Evolutionary conservation across 2,113 vertebrate genomes (phyloP).

Genomic region (Halichoerus grypus): DNA sequence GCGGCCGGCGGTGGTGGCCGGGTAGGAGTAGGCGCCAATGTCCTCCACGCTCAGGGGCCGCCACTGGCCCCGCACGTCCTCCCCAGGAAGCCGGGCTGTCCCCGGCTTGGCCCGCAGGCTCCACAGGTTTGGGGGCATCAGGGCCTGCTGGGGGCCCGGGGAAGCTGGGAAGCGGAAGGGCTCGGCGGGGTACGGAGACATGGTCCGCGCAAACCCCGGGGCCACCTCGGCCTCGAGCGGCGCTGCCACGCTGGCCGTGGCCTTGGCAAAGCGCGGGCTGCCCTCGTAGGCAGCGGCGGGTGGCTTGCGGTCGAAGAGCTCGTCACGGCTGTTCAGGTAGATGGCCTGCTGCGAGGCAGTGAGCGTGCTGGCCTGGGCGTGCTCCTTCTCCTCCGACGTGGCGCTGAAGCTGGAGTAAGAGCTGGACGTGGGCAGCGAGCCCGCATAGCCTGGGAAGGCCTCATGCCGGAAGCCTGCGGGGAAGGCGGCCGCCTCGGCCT

Average conservation of each 20-base stretch:
- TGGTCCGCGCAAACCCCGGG: slow-evolving; percentile 89
- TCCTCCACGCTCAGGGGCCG: slow-evolving; percentile 95
- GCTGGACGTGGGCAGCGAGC: slow-evolving; percentile 93
- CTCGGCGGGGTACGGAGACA: slow-evolving; percentile 92
- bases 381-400: slow-evolving; percentile 94
- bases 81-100: slow-evolving; percentile 88
- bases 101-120: slow-evolving; percentile 91
- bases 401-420: slow-evolving; percentile 97
- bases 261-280: slow-evolving; percentile 89
- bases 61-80: slow-evolving; percentile 91
- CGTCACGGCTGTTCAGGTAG: slow-evolving; percentile 92
- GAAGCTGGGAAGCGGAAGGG: slow-evolving; percentile 92
- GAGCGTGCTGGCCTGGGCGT: slow-evolving; percentile 90
- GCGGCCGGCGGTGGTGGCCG: slow-evolving; percentile 85
- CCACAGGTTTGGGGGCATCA: slow-evolving; percentile 90
- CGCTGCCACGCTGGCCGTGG: slow-evolving; percentile 88
- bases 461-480: slow-evolving; percentile 92
- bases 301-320: slow-evolving; percentile 91
- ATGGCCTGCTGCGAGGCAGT: slow-evolving; percentile 95
- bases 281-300: slow-evolving; percentile 89
- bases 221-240: slow-evolving; percentile 88
- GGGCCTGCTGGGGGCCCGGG: slow-evolving; percentile 89
- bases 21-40: slow-evolving; percentile 92
- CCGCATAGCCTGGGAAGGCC: slow-evolving; percentile 90
- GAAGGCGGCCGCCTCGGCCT: slow-evolving; percentile 89